Evolutionary conservation across 2,888 invertebrate species (phyloP).

Genomic region (Nemotelus nigrinus): DNA sequence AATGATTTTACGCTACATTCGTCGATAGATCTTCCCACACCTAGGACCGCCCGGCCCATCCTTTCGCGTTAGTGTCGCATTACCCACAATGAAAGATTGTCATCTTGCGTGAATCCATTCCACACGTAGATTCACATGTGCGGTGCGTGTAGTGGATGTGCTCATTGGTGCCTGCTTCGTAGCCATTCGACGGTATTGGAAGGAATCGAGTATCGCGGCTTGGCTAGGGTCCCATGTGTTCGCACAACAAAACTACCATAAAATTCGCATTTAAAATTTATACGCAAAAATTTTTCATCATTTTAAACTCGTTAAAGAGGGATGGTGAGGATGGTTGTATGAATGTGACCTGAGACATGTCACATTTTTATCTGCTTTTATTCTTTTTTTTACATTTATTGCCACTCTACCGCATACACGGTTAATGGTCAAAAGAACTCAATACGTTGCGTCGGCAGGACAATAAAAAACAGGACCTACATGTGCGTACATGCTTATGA

Average conservation of each 20-base stretch:
- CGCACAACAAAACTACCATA: constrained; percentile 51
- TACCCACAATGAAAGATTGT: constrained; percentile 32
- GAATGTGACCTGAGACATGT: constrained; percentile 44
- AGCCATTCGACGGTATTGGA: neutral
- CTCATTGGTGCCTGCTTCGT: neutral
- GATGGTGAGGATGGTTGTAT: constrained; percentile 6
- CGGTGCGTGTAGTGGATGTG: constrained; percentile 12
- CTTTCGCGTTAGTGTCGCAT: constrained; percentile 22
- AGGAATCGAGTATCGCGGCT: constrained; percentile 3
- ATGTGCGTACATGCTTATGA: constrained; percentile 38
- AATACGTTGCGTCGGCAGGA: constrained; percentile 34
- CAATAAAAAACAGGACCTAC: constrained; percentile 42
- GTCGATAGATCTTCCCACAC: constrained; percentile 45
- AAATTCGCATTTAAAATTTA: constrained; percentile 52
- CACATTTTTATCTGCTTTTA: constrained; percentile 46
- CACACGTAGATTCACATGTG: constrained; percentile 18
- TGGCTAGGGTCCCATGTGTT: constrained; percentile 48
- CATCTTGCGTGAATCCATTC: constrained; percentile 42
- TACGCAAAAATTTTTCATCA: constrained; percentile 52
- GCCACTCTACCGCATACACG: constrained; percentile 39
- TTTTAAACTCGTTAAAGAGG: constrained; percentile 50
- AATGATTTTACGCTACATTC: constrained; percentile 47
- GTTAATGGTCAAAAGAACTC: constrained; percentile 44
- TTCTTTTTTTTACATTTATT: constrained; percentile 45
- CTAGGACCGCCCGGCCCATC: constrained; percentile 18